Percentiles rank a stretch among this genome's conserved stretches.
Evolutionary conservation across 1,140 invertebrate genomes (phyloP).

Genomic region (Cardiocondyla obscurior): DNA sequence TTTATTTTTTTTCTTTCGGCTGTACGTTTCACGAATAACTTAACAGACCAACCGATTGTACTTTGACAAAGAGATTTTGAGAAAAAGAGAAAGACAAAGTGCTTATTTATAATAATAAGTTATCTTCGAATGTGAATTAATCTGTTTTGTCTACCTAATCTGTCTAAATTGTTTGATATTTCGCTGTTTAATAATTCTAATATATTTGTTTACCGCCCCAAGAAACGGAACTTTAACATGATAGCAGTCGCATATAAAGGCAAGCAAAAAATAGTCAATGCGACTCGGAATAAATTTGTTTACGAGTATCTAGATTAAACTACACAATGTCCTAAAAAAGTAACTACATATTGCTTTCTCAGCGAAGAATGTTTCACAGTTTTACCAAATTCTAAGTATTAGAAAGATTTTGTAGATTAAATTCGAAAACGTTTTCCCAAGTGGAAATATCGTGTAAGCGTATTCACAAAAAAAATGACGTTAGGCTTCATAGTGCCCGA

Average conservation of each 20-base stretch:
- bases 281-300: slow-evolving; percentile 42
- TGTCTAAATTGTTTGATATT: slow-evolving; percentile 46
- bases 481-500: slow-evolving; percentile 53
- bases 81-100: background rate
- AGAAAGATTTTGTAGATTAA: slow-evolving; percentile 56
- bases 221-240: slow-evolving; percentile 21
- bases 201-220: slow-evolving; percentile 18
- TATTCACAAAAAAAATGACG: slow-evolving; percentile 37
- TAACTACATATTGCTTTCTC: slow-evolving; percentile 63
- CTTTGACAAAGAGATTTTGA: background rate
- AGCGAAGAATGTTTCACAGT: slow-evolving; percentile 23
- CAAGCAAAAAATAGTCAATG: slow-evolving; percentile 43
- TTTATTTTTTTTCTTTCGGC: slow-evolving; percentile 22
- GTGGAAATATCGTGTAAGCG: slow-evolving; percentile 14
- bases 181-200: slow-evolving; percentile 35
- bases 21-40: slow-evolving; percentile 4
- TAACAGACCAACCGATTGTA: background rate
- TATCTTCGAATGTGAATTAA: background rate
- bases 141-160: background rate
- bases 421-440: slow-evolving; percentile 21
- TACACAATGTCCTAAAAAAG: slow-evolving; percentile 52
- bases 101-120: background rate
- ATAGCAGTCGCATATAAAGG: slow-evolving; percentile 35
- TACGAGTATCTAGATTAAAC: slow-evolving; percentile 31
- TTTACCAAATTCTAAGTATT: slow-evolving; percentile 42